Evolutionary conservation across 2,113 vertebrate genomes (phyloP).

Genomic region (Nyctibius bracteatus): DNA sequence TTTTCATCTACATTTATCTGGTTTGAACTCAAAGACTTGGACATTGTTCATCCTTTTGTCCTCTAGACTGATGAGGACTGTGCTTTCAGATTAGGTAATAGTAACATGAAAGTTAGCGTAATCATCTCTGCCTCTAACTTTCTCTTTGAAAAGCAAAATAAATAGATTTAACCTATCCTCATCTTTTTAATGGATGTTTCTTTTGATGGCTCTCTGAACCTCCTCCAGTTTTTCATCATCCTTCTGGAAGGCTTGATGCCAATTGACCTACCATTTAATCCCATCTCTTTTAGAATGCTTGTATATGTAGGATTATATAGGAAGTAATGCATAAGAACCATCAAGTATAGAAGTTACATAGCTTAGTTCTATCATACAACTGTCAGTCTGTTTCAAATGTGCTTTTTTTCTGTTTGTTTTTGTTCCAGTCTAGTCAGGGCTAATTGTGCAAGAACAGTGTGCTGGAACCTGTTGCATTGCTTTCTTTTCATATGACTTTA

Average conservation of each 20-base stretch:
- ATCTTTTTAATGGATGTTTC: neutral
- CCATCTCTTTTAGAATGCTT: neutral
- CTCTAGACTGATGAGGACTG: neutral
- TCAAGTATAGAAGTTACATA: neutral
- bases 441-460: neutral
- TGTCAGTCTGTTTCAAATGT: neutral
- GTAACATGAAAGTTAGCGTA: neutral
- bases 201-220: neutral
- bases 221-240: neutral
- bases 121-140: neutral
- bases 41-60: neutral
- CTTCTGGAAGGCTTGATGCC: neutral
- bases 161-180: neutral
- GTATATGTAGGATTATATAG: neutral
- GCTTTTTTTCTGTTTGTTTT: neutral
- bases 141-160: neutral
- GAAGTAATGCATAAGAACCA: neutral
- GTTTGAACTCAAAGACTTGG: neutral
- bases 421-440: neutral
- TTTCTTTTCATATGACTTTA: neutral
- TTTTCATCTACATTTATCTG: neutral
- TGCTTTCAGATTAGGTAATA: neutral
- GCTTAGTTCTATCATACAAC: neutral
- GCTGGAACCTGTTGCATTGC: neutral
- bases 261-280: neutral